Evolutionary conservation across 2,888 invertebrate genomes (phyloP).

Genomic region (Lordiphosa fenestrarum): DNA sequence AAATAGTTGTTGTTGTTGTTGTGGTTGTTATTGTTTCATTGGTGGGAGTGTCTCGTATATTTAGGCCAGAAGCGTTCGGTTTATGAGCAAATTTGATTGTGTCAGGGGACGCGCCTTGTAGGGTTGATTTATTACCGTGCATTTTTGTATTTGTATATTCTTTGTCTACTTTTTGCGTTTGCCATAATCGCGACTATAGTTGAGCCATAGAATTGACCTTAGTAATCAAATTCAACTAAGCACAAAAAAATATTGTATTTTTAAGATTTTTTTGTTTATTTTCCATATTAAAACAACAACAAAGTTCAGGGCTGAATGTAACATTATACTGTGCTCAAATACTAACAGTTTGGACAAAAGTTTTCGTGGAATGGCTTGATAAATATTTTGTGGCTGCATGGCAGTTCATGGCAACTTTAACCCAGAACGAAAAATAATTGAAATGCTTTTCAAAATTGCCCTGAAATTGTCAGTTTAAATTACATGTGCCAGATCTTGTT

Average conservation of each 20-base stretch:
- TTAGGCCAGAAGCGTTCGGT: background rate
- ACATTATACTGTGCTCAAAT: background rate
- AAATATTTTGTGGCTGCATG: background rate
- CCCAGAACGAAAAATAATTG: conserved; percentile 23
- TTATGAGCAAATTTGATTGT: conserved; percentile 2
- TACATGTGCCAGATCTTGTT: conserved; percentile 12
- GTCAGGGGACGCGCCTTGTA: conserved; percentile 2
- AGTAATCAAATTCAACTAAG: background rate
- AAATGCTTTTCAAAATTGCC: conserved; percentile 26
- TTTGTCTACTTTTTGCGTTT: no score
- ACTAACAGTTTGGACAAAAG: background rate
- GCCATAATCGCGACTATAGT: no score
- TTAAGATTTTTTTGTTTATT: background rate
- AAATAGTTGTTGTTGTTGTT: background rate
- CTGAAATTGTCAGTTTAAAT: conserved; percentile 22
- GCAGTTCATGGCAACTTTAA: background rate
- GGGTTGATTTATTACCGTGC: conserved; percentile 4
- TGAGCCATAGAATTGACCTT: background rate
- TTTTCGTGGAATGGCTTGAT: background rate
- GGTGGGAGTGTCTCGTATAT: background rate
- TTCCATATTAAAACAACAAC: background rate
- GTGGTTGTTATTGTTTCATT: background rate
- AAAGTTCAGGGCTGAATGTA: no score
- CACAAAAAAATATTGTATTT: background rate
- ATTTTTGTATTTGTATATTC: background rate